phyloP scores from a whole-genome alignment of 2,113 vertebrate genomes.

The Cinclus mexicanus region DNA sequence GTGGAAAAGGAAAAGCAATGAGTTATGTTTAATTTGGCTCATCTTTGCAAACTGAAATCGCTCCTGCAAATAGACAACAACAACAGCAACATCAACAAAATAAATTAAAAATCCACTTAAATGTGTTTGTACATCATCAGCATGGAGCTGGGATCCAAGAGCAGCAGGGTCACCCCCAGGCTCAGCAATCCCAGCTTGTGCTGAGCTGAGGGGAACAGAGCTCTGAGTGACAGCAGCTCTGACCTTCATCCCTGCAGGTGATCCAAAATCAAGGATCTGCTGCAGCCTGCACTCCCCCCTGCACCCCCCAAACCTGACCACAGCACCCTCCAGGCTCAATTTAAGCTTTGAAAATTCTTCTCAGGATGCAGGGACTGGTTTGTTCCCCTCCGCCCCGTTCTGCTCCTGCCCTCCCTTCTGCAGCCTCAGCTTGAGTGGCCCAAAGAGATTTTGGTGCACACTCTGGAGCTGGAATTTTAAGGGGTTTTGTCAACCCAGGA shows the following conservation, averaged over 20 bases:
- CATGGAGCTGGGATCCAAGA: background rate
- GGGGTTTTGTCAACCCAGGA: background rate
- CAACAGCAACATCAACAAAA: too few species aligned
- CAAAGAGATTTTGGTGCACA: fast-evolving
- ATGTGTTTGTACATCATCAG: background rate
- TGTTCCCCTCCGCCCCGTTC: fast-evolving
- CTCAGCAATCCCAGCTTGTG: background rate
- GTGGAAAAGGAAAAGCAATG: background rate
- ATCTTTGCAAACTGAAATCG: background rate
- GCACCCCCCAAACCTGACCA: background rate
- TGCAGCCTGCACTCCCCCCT: fast-evolving
- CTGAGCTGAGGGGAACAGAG: background rate
- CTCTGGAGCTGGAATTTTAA: background rate
- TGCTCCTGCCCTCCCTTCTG: background rate
- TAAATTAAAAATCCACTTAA: background rate
- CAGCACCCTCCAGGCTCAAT: background rate
- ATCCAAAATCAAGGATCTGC: background rate
- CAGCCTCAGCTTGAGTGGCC: fast-evolving
- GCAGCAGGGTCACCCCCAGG: background rate
- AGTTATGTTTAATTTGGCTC: background rate
- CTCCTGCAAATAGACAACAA: background rate
- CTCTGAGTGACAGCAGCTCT: background rate
- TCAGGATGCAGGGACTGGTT: fast-evolving
- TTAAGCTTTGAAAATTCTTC: fast-evolving
- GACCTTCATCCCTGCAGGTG: background rate